Evolutionary conservation across 1,140 invertebrate species (phyloP).

Genomic region (Drosophila erecta): DNA sequence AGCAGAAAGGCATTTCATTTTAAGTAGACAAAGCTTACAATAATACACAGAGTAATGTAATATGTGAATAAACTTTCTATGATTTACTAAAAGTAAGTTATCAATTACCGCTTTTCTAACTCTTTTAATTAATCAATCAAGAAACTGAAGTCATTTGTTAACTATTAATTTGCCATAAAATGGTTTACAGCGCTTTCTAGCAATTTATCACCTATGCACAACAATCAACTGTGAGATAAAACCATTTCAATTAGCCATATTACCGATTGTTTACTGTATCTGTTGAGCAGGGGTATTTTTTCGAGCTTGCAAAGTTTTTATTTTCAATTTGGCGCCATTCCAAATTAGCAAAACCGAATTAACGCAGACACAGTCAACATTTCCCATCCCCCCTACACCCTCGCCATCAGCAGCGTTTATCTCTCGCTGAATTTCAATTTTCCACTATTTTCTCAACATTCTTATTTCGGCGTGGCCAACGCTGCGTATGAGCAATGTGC

Average conservation of each 20-base stretch:
- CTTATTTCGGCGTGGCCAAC: slow-evolving; percentile 27
- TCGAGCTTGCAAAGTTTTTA: slow-evolving; percentile 59
- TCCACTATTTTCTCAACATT: slow-evolving; percentile 52
- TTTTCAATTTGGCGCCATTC: slow-evolving; percentile 69
- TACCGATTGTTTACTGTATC: slow-evolving; percentile 57
- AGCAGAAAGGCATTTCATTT: slow-evolving; percentile 30
- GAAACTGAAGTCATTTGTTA: neutral
- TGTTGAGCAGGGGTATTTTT: slow-evolving; percentile 19
- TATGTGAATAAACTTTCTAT: too few relatives aligned
- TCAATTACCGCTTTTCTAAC: too few relatives aligned
- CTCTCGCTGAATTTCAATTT: slow-evolving; percentile 70
- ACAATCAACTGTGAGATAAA: neutral
- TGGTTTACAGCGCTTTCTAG: neutral
- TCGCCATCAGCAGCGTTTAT: slow-evolving; percentile 27
- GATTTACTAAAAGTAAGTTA: too few relatives aligned
- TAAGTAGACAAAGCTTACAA: slow-evolving; percentile 1
- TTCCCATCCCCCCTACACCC: neutral
- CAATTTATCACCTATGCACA: neutral
- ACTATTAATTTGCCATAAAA: neutral
- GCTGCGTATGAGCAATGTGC: slow-evolving; percentile 61
- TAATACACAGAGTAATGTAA: too few relatives aligned
- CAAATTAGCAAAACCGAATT: slow-evolving; percentile 78
- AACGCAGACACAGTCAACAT: slow-evolving; percentile 46
- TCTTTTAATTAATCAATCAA: too few relatives aligned
- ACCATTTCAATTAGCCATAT: slow-evolving; percentile 29